Evolutionary conservation across 2,113 vertebrate genomes (phyloP).

Genomic region (Charadrius vociferus): DNA sequence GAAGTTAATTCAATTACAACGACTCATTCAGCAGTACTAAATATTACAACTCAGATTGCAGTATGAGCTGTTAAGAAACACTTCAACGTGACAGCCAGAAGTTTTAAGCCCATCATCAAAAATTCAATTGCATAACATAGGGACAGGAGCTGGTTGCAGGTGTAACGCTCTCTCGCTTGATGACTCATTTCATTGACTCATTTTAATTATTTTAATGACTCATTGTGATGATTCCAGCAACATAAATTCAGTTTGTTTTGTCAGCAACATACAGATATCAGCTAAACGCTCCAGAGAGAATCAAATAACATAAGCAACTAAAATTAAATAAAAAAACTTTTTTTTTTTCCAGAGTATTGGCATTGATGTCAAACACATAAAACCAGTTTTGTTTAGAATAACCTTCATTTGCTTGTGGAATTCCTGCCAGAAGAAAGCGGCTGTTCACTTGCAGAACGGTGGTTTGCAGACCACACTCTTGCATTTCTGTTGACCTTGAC

Average conservation of each 20-base stretch:
- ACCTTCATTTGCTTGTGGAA: neutral
- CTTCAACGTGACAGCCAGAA: neutral
- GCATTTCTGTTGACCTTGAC: neutral
- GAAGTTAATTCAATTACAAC: constrained; percentile 30
- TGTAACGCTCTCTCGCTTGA: neutral
- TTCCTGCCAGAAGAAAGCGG: neutral
- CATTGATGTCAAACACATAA: neutral
- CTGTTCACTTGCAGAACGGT: neutral
- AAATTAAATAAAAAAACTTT: neutral
- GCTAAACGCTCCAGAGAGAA: neutral
- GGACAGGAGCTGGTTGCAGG: neutral
- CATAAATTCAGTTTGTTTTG: constrained; percentile 50
- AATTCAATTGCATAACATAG: neutral
- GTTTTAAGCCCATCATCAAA: constrained; percentile 18
- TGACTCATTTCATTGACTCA: constrained; percentile 67
- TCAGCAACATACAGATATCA: constrained; percentile 11
- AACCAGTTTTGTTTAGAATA: neutral
- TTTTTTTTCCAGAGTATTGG: neutral
- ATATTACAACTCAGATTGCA: neutral
- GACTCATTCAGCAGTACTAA: neutral
- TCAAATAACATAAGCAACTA: neutral
- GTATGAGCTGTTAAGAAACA: neutral
- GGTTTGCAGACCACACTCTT: neutral
- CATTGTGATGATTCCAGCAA: constrained; percentile 41
- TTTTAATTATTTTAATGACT: constrained; percentile 62